Evolutionary conservation across 2,888 invertebrate species (phyloP), one percentile per base, ranked within the genome.

Genomic region (Plutella xylostella): DNA sequence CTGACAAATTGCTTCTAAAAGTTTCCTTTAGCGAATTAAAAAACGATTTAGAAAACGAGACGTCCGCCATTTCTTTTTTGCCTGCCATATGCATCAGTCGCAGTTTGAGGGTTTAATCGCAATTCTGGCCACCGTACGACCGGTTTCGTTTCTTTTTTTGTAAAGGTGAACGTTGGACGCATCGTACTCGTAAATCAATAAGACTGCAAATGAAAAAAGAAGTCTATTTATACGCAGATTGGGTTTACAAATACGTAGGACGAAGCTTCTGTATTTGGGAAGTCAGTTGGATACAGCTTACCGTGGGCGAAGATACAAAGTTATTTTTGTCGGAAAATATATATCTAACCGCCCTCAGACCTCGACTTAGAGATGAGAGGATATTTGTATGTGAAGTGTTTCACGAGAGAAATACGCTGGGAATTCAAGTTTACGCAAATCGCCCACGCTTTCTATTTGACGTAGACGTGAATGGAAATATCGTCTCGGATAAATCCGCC

Each of bases 121-220:
- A 65, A 76, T 76, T 76, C 74, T 68, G 77, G 71, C 67, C 69
- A 66, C 60, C 58, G 63, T 55, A 59, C 53, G 61, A 78, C 79
- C 75, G 77, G 80, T 77, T 75, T 57, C 50, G 51, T 57, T 60
- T 63, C 22, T 63, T 62, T 65, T 69, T 69, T 68, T 68, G 55
- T 52, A 57, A 56, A 64, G 68, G 63, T 61, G 63, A 65, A 63
- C 58, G 61, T 55, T 58, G 60, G 54, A 50, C 55, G 51, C 57
- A 58, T 54, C 55, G 53, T 53, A 12, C 14, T n/a, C n/a, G n/a
- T n/a, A n/a, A n/a, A n/a, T n/a, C n/a, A n/a, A n/a, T n/a, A n/a
- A n/a, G n/a, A n/a, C n/a, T n/a, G n/a, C n/a, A n/a, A n/a, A n/a
- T n/a, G n/a, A n/a, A n/a, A n/a, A n/a, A n/a, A n/a, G n/a, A n/a